A percentile compares a stretch with the other conserved stretches of the same genome.
Conservation (phyloP, 2,113 vertebrate species). For the Cyphomyrus plagiostoma region DNA sequence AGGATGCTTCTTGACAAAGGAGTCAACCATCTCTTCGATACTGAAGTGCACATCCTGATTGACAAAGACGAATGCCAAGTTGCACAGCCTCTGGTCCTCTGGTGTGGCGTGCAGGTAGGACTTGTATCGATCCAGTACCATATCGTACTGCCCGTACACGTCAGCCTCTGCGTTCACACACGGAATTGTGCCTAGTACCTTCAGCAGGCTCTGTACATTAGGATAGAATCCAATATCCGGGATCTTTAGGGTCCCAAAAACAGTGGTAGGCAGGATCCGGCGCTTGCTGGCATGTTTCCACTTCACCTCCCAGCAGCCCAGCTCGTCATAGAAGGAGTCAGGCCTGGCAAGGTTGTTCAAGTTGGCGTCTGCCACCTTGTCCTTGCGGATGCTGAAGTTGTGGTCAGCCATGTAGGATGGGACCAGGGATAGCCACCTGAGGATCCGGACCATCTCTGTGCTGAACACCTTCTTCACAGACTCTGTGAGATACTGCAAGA, state of each 20-base stretch:
- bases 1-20: constrained; percentile 57
- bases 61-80: constrained; percentile 62
- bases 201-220: constrained; percentile 66
- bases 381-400: constrained; percentile 69
- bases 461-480: constrained; percentile 67
- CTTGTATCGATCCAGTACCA: constrained; percentile 64
- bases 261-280: constrained; percentile 64
- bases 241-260: constrained; percentile 67
- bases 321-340: constrained; percentile 68
- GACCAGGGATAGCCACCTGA: constrained; percentile 66
- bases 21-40: constrained; percentile 64
- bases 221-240: constrained; percentile 69
- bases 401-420: constrained; percentile 73
- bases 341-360: constrained; percentile 66
- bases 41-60: constrained; percentile 69
- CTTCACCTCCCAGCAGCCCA: constrained; percentile 70
- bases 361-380: constrained; percentile 70
- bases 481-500: constrained; percentile 63
- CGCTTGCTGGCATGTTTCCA: constrained; percentile 70
- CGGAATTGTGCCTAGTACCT: constrained; percentile 65
- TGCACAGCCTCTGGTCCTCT: constrained; percentile 57
- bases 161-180: constrained; percentile 66
- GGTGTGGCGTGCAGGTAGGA: constrained; percentile 56
- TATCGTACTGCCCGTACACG: constrained; percentile 67
- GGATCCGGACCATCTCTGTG: constrained; percentile 66